phyloP scores from a whole-genome alignment of 2,113 vertebrate genomes.

The Rafetus swinhoei region DNA sequence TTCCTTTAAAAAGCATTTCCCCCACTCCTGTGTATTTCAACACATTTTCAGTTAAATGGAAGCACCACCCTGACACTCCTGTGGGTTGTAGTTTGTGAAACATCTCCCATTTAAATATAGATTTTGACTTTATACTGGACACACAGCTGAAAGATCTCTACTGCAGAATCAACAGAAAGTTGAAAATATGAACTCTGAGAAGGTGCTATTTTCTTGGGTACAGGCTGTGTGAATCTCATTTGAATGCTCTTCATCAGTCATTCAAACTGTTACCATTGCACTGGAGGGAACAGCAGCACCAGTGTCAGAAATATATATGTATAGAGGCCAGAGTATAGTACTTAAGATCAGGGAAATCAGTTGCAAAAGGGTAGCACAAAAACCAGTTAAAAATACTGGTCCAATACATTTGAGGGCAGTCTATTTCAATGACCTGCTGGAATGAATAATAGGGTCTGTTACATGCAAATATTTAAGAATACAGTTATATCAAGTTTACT shows the following conservation, averaged over 20 bases:
- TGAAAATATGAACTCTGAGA: not conserved
- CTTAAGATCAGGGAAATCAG: slow-evolving; percentile 10
- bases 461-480: not conserved
- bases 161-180: not conserved
- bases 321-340: not conserved
- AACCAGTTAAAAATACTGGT: not conserved
- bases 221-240: not conserved
- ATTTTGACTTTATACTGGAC: slow-evolving; percentile 13
- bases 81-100: not conserved
- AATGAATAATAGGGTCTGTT: slow-evolving; percentile 15
- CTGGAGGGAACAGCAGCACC: not conserved
- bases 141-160: not conserved
- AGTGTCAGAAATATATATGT: not conserved
- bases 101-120: slow-evolving; percentile 53
- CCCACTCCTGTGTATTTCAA: not conserved
- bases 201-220: not conserved
- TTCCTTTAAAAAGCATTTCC: not conserved
- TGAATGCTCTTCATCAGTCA: not conserved
- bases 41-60: slow-evolving; percentile 50
- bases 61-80: slow-evolving; percentile 16
- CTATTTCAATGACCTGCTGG: not conserved
- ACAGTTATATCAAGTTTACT: not conserved
- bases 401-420: rapidly evolving
- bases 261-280: not conserved
- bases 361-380: not conserved